Conservation (phyloP, 2,797 vertebrate genomes). For the Dicrostonyx torquatus region DNA sequence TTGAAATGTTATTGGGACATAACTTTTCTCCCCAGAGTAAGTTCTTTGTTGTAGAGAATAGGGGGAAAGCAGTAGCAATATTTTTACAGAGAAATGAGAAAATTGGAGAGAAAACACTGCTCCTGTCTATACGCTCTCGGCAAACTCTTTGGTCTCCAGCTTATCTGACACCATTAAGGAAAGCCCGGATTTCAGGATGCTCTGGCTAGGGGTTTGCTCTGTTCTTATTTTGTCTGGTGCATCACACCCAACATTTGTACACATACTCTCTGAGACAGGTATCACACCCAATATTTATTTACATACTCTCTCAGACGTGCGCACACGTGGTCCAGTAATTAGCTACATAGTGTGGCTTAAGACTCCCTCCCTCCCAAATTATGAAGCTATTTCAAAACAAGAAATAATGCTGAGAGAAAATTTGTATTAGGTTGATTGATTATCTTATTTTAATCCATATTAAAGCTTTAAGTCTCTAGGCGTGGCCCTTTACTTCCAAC, state of each 20-base stretch:
- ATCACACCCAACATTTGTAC: conserved; percentile 55
- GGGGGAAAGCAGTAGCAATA: background rate
- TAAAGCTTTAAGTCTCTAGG: conserved; percentile 92
- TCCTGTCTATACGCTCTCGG: conserved; percentile 7
- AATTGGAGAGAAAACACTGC: background rate
- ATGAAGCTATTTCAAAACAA: conserved; percentile 84
- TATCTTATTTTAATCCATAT: conserved; percentile 93
- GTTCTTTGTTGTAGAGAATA: conserved; percentile 59
- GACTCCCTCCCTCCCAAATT: conserved; percentile 54
- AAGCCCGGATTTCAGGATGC: conserved; percentile 47
- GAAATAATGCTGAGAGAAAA: conserved; percentile 87
- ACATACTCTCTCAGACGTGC: conserved; percentile 56
- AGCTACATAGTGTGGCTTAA: conserved; percentile 73
- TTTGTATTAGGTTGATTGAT: conserved; percentile 92
- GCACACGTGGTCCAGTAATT: conserved; percentile 60
- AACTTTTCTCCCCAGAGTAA: conserved; percentile 56
- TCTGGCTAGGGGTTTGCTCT: background rate
- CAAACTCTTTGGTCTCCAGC: conserved; percentile 12
- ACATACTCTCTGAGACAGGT: background rate
- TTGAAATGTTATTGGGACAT: conserved; percentile 65
- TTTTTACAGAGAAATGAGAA: conserved; percentile 49
- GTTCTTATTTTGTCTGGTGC: conserved; percentile 58
- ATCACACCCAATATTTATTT: conserved; percentile 56
- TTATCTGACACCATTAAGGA: conserved; percentile 44
- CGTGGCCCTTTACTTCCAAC: conserved; percentile 90